These are phyloP conservation scores for Tupaia tana DNA, from an alignment of 2,113 vertebrate species.

Conservation along the genomic window DNA sequence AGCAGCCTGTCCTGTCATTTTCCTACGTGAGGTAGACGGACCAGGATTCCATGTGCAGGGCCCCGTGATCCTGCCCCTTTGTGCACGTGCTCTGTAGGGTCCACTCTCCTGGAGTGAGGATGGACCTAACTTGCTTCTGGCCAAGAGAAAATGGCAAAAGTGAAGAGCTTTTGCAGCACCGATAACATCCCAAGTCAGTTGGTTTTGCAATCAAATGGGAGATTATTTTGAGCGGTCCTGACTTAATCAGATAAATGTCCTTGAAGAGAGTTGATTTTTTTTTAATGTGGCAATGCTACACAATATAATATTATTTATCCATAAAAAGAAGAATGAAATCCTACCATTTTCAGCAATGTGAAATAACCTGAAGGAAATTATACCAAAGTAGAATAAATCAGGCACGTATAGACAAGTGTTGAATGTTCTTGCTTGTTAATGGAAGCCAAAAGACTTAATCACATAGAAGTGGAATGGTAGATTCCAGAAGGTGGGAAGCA, in stretches of 20 bases:
- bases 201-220: not conserved
- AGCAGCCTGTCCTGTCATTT: not conserved
- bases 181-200: not conserved
- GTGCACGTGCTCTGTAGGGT: fast-evolving
- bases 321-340: too few relatives aligned
- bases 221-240: not conserved
- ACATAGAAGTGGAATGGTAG: too few relatives aligned
- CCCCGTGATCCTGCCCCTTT: fast-evolving
- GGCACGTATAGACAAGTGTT: too few relatives aligned
- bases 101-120: fast-evolving
- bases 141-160: not conserved
- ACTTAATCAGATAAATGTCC: not conserved
- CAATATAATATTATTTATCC: too few relatives aligned
- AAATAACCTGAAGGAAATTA: too few relatives aligned
- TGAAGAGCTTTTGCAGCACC: not conserved
- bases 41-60: fast-evolving
- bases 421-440: too few relatives aligned
- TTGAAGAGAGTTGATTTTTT: not conserved
- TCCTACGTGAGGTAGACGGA: not conserved
- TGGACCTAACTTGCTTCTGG: not conserved
- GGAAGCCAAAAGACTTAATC: too few relatives aligned
- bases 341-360: too few relatives aligned
- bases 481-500: too few relatives aligned
- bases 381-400: too few relatives aligned
- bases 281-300: too few relatives aligned